Percentiles rank a stretch among this genome's conserved stretches.
phyloP scores from a whole-genome alignment of 2,113 vertebrate genomes.

The Ageneiosus marmoratus region DNA sequence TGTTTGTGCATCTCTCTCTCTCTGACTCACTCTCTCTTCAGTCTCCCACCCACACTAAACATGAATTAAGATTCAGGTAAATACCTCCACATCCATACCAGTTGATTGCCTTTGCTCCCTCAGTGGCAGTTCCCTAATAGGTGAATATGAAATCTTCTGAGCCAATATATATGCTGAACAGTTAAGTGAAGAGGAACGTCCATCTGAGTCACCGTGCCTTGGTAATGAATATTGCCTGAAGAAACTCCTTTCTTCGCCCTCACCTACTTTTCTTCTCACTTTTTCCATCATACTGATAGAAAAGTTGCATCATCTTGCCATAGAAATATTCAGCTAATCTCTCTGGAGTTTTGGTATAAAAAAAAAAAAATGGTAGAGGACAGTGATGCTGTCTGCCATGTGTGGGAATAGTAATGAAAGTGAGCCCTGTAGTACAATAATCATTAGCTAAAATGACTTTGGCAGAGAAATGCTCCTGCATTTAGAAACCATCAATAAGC shows the following conservation, averaged over 20 bases:
- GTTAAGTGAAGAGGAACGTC: conserved; percentile 62
- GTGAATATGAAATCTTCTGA: conserved; percentile 71
- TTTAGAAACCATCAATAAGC: background rate
- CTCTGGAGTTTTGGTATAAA: conserved; percentile 17
- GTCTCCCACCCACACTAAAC: conserved; percentile 43
- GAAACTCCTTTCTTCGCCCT: conserved; percentile 42
- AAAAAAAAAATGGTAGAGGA: conserved; percentile 8
- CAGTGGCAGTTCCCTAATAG: conserved; percentile 62
- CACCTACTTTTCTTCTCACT: conserved; percentile 20
- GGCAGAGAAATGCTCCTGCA: background rate
- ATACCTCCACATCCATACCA: conserved; percentile 58
- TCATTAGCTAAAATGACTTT: conserved; percentile 27
- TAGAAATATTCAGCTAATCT: conserved; percentile 35
- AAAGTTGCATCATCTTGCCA: conserved; percentile 33
- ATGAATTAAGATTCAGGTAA: conserved; percentile 71
- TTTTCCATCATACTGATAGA: conserved; percentile 22
- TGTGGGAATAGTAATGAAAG: background rate
- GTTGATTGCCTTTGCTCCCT: conserved; percentile 68
- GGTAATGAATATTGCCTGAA: conserved; percentile 55
- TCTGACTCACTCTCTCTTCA: background rate
- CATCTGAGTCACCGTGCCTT: conserved; percentile 40
- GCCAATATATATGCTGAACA: conserved; percentile 71
- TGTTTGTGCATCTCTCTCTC: background rate
- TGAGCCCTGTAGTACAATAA: conserved; percentile 1
- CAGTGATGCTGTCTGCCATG: background rate